phyloP scores from a whole-genome alignment of 2,888 invertebrate genomes.

The Lasiommata megera region DNA sequence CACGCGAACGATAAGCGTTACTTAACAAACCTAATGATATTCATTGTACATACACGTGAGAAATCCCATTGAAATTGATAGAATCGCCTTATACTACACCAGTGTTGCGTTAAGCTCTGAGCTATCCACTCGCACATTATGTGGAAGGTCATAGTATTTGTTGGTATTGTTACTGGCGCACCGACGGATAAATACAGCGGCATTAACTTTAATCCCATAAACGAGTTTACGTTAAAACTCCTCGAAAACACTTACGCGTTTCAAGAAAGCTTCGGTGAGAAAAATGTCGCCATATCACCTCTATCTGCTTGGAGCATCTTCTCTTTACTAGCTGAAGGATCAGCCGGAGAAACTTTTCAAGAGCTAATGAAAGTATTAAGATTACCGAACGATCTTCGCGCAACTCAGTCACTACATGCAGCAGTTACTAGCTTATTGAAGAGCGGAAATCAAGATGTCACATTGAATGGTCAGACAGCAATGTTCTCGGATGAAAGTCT shows the following conservation, averaged over 20 bases:
- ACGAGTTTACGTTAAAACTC: slow-evolving; percentile 61
- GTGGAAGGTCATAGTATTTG: slow-evolving; percentile 51
- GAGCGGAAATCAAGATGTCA: slow-evolving; percentile 52
- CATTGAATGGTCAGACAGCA: slow-evolving; percentile 54
- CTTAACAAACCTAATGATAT: slow-evolving; percentile 51
- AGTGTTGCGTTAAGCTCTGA: slow-evolving; percentile 48
- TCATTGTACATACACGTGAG: slow-evolving; percentile 63
- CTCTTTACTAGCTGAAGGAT: slow-evolving; percentile 66
- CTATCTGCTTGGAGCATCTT: slow-evolving; percentile 71
- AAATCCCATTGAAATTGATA: slow-evolving; percentile 52
- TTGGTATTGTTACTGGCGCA: slow-evolving; percentile 49
- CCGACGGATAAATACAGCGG: slow-evolving; percentile 41
- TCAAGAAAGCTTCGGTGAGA: slow-evolving; percentile 61
- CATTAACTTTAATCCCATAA: slow-evolving; percentile 53
- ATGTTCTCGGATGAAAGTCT: slow-evolving; percentile 60
- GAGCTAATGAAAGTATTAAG: slow-evolving; percentile 58
- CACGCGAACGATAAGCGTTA: slow-evolving; percentile 44
- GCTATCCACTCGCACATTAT: slow-evolving; percentile 46
- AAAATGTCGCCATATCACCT: slow-evolving; percentile 65
- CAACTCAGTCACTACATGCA: slow-evolving; percentile 59
- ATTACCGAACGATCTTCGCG: slow-evolving; percentile 56
- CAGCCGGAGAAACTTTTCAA: slow-evolving; percentile 62
- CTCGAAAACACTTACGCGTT: slow-evolving; percentile 62
- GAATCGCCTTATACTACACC: slow-evolving; percentile 43
- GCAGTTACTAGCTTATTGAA: slow-evolving; percentile 53